A percentile compares a stretch with the other conserved stretches of the same genome.
Evolutionary conservation across 37 sponge, comb jelly and placozoan species (phyloP).

Genomic region (Diacarnus erythraeanus): DNA sequence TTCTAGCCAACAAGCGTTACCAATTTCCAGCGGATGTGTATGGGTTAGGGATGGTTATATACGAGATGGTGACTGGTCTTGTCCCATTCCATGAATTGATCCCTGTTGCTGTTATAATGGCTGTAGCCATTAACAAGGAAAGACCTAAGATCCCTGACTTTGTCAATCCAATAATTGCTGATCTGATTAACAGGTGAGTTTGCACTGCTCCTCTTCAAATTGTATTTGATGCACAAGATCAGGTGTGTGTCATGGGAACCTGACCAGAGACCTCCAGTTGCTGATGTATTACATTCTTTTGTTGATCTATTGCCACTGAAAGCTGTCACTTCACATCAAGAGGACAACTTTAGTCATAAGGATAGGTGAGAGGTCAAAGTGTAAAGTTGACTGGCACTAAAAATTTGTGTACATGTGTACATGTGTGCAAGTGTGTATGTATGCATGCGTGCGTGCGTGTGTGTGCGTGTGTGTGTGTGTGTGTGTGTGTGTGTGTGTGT

Average conservation of each 20-base stretch:
- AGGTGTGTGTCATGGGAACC: conserved; percentile 66
- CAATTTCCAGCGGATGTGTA: conserved; percentile 84
- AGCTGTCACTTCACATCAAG: background rate
- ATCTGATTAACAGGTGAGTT: conserved; percentile 47
- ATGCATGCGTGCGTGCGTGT: background rate
- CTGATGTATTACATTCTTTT: conserved; percentile 27
- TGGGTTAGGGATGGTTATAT: conserved; percentile 85
- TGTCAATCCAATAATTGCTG: conserved; percentile 9
- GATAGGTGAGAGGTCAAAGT: background rate
- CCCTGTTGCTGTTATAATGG: conserved; percentile 82
- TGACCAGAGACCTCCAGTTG: conserved; percentile 24
- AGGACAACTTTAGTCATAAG: background rate
- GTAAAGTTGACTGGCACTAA: background rate
- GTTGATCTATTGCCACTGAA: conserved; percentile 1
- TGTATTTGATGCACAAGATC: background rate
- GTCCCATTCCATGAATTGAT: conserved; percentile 70
- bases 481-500: conserved; percentile 5
- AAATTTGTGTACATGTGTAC: background rate
- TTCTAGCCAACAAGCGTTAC: conserved; percentile 73
- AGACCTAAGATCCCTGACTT: conserved; percentile 35
- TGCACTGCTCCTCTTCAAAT: background rate
- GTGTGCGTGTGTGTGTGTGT: conserved; percentile 3
- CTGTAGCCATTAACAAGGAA: conserved; percentile 72
- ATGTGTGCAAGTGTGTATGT: no score
- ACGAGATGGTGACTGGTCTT: conserved; percentile 71